These are phyloP conservation scores for Atopsyche davidsoni DNA, from an alignment of 1,140 invertebrate species.

Conservation along the genomic window DNA sequence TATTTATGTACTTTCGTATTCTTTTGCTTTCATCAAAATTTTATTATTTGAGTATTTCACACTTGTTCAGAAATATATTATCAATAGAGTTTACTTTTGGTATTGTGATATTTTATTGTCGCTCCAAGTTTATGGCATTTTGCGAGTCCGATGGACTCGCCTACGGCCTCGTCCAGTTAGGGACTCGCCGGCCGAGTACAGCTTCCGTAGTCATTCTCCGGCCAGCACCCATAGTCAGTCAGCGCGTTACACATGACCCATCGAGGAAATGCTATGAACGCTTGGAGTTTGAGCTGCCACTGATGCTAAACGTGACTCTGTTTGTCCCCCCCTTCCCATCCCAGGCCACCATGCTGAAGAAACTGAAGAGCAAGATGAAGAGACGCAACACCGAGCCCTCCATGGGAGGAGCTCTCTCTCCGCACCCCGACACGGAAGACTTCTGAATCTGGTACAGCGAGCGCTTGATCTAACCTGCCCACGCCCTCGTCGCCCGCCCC, in stretches of 20 bases:
- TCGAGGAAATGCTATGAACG: no score
- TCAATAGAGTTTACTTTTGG: no score
- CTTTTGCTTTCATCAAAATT: conserved; percentile 29
- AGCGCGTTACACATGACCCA: no score
- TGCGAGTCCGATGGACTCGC: no score
- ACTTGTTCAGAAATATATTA: conserved; percentile 10
- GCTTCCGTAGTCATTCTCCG: no score
- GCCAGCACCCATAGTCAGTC: no score
- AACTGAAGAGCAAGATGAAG: conserved; percentile 92
- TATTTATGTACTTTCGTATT: conserved; percentile 29
- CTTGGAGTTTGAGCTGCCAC: no score
- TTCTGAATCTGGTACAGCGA: conserved; percentile 61
- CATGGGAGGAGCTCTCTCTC: conserved; percentile 64
- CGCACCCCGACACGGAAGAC: conserved; percentile 39
- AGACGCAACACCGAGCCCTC: conserved; percentile 86
- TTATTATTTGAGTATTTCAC: conserved; percentile 25
- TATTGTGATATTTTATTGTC: no score
- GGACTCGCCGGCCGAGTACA: no score
- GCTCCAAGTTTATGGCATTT: no score
- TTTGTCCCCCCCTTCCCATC: conserved; percentile 45
- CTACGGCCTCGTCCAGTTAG: no score
- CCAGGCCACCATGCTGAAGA: conserved; percentile 83
- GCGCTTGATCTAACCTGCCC: conserved; percentile 57
- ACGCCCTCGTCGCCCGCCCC: conserved; percentile 53
- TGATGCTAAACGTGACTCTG: conserved; percentile 20